Evolutionary conservation across 2,888 invertebrate genomes (phyloP).

Genomic region (Masnerella sp.): DNA sequence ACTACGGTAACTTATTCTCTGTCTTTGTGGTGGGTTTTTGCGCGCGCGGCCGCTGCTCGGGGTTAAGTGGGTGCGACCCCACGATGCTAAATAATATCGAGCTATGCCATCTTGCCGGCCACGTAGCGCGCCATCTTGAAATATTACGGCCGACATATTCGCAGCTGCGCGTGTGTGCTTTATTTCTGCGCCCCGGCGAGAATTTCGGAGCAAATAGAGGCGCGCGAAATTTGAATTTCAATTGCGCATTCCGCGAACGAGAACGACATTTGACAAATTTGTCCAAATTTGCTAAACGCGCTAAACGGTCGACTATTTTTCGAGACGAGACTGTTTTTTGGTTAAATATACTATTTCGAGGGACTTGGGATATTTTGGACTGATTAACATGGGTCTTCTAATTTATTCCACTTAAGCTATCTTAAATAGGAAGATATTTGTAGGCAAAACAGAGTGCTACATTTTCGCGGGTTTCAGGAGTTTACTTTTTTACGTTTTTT

Average conservation of each 20-base stretch:
- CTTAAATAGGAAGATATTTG: too few species aligned
- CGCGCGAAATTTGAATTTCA: constrained; percentile 68
- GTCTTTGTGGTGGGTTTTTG: constrained; percentile 73
- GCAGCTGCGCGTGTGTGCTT: constrained; percentile 57
- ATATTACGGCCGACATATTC: constrained; percentile 70
- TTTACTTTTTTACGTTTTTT: too few species aligned
- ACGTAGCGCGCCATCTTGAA: constrained; percentile 71
- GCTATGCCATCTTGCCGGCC: constrained; percentile 71
- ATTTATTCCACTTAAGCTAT: too few species aligned
- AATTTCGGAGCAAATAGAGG: constrained; percentile 69
- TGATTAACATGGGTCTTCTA: too few species aligned
- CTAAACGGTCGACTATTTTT: constrained; percentile 27
- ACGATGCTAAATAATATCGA: constrained; percentile 76
- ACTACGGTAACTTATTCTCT: constrained; percentile 73
- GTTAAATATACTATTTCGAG: constrained; percentile 12
- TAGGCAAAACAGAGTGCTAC: too few species aligned
- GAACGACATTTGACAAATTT: constrained; percentile 43
- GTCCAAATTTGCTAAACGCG: constrained; percentile 42
- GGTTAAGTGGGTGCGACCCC: constrained; percentile 76
- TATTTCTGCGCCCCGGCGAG: constrained; percentile 51
- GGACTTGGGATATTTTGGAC: too few species aligned
- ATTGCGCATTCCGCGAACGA: constrained; percentile 64
- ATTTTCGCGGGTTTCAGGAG: too few species aligned
- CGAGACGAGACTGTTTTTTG: neutral
- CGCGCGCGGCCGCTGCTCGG: constrained; percentile 68